phyloP scores from a whole-genome alignment of 2,888 invertebrate genomes.

The Trissoscelio sp. region DNA sequence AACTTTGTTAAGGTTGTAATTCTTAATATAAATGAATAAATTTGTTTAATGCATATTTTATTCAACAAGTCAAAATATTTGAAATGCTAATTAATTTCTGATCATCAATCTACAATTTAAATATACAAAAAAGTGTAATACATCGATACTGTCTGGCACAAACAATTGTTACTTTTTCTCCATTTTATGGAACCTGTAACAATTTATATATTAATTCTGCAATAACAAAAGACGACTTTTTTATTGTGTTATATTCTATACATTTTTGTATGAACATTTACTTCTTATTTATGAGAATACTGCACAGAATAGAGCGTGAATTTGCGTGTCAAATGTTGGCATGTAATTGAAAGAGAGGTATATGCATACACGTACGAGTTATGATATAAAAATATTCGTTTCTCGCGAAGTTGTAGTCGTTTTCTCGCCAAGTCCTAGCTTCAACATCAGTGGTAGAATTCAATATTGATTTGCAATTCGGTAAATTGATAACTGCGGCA shows the following conservation, averaged over 20 bases:
- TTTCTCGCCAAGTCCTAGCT: conserved; percentile 51
- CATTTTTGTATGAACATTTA: neutral
- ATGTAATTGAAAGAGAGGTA: conserved; percentile 48
- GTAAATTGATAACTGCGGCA: conserved; percentile 81
- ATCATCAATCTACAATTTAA: no score
- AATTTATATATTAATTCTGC: neutral
- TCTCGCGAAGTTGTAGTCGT: conserved; percentile 59
- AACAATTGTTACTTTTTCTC: no score
- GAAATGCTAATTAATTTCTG: no score
- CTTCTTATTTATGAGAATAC: neutral
- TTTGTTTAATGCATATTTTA: neutral
- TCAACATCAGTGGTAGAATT: conserved; percentile 64
- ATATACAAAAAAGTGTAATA: no score
- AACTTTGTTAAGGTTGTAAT: no score
- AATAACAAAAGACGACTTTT: neutral
- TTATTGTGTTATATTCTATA: neutral
- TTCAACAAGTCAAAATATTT: no score
- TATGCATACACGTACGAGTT: conserved; percentile 37
- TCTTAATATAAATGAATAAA: neutral
- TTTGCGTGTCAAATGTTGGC: conserved; percentile 45
- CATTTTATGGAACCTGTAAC: no score
- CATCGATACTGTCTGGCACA: no score
- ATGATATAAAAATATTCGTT: conserved; percentile 59
- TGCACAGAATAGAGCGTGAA: conserved; percentile 26
- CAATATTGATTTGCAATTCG: conserved; percentile 80